Percentiles rank a stretch among this genome's conserved stretches.
These are phyloP conservation scores for Syrrhaptes paradoxus DNA, from an alignment of 2,113 vertebrate genomes.

Conservation along the genomic window DNA sequence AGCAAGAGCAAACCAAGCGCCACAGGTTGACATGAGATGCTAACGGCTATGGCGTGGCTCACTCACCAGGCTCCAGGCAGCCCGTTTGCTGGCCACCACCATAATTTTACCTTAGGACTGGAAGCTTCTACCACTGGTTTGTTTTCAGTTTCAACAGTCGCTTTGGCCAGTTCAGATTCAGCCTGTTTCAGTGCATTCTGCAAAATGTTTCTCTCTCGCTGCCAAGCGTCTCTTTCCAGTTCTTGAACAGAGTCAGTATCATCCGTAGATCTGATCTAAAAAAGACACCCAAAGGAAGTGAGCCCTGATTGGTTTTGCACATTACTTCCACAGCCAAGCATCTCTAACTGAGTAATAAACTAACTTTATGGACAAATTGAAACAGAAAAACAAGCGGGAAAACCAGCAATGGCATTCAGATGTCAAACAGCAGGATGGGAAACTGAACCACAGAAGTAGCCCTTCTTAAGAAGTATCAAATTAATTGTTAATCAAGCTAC, in stretches of 20 bases:
- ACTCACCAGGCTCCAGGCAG: neutral
- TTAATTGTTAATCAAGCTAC: neutral
- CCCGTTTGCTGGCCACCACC: neutral
- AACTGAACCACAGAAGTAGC: neutral
- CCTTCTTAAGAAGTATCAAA: neutral
- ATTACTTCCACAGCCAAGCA: neutral
- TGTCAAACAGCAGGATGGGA: neutral
- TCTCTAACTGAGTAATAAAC: neutral
- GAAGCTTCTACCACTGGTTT: constrained; percentile 64
- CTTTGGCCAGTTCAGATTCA: constrained; percentile 69
- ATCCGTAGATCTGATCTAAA: neutral
- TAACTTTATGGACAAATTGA: neutral
- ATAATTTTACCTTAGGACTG: constrained; percentile 76
- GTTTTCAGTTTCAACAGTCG: constrained; percentile 72
- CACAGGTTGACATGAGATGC: neutral
- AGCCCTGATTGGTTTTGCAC: neutral
- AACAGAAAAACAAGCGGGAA: neutral
- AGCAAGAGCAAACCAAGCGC: neutral
- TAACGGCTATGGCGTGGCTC: accelerated
- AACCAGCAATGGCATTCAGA: neutral
- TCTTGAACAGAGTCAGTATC: constrained; percentile 19
- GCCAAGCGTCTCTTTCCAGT: constrained; percentile 67
- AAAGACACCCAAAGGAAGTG: neutral
- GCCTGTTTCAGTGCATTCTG: constrained; percentile 57
- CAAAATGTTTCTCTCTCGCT: constrained; percentile 50